These are phyloP conservation scores for Agrotis clavis DNA, from an alignment of 2,888 invertebrate genomes.

Conservation along the genomic window DNA sequence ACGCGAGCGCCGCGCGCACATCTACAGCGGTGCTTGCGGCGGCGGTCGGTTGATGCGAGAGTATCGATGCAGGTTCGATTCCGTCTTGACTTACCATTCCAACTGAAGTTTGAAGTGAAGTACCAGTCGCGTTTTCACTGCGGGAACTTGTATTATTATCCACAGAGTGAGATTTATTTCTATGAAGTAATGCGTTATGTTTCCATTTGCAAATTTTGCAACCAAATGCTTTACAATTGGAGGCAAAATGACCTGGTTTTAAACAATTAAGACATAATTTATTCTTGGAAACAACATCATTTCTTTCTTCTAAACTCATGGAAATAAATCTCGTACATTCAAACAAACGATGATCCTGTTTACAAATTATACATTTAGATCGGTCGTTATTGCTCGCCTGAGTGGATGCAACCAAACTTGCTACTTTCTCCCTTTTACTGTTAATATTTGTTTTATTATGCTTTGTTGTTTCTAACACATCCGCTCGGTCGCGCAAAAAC, in stretches of 20 bases:
- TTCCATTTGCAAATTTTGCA: conserved; percentile 22
- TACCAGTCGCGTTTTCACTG: background rate
- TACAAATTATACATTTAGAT: background rate
- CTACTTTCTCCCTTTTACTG: no score
- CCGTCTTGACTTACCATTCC: background rate
- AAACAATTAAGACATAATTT: background rate
- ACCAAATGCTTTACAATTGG: conserved; percentile 19
- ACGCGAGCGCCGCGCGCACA: background rate
- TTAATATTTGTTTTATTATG: no score
- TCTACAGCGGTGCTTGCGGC: background rate
- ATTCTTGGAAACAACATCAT: conserved; percentile 9
- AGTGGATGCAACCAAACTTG: background rate
- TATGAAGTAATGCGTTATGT: conserved; percentile 18
- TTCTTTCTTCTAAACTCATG: conserved; percentile 21
- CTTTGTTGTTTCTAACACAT: conserved; percentile 7
- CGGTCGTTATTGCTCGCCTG: background rate
- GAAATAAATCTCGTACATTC: conserved; percentile 13
- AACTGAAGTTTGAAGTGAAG: conserved; percentile 6
- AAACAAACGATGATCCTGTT: no score
- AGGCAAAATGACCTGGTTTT: conserved; percentile 16
- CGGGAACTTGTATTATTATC: conserved; percentile 2
- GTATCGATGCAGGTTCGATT: background rate
- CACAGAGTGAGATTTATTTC: conserved; percentile 11
- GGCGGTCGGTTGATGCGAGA: background rate
- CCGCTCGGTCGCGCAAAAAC: conserved; percentile 20